A percentile compares a stretch with the other conserved stretches of the same genome.
Conservation (phyloP, 2,797 vertebrate species). For the Ceryle rudis region DNA sequence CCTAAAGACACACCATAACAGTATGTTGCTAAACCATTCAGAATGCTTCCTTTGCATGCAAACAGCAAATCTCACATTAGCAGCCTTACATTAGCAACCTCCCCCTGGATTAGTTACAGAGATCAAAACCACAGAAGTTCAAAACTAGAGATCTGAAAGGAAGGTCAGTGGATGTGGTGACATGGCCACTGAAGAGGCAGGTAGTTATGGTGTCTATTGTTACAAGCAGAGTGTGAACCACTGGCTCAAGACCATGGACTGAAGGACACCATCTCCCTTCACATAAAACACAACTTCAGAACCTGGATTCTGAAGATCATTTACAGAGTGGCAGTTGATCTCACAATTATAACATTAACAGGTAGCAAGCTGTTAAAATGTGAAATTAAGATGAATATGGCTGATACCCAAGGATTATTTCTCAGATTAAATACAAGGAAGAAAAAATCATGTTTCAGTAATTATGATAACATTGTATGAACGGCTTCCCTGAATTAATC, state of each 20-base stretch:
- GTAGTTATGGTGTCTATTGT: rapidly evolving
- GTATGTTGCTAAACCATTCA: neutral
- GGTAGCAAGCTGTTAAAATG: neutral
- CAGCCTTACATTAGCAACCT: neutral
- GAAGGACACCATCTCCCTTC: neutral
- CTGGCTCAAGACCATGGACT: neutral
- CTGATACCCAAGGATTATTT: neutral
- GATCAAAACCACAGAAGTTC: neutral
- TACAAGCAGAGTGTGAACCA: neutral
- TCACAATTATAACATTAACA: neutral
- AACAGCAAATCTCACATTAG: neutral
- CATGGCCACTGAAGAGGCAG: rapidly evolving
- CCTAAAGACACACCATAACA: neutral
- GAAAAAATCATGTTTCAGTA: slow-evolving; percentile 11
- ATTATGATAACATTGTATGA: neutral
- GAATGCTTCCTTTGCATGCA: neutral
- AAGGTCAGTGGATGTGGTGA: neutral
- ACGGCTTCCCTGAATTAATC: slow-evolving; percentile 17
- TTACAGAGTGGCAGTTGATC: neutral
- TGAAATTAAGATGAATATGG: neutral
- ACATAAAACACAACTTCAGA: neutral
- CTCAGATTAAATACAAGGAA: neutral
- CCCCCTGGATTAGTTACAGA: rapidly evolving
- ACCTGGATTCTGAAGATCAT: neutral
- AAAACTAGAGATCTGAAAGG: neutral